phyloP scores from a whole-genome alignment of 2,113 vertebrate species.

The Atherinomorus stipes region DNA sequence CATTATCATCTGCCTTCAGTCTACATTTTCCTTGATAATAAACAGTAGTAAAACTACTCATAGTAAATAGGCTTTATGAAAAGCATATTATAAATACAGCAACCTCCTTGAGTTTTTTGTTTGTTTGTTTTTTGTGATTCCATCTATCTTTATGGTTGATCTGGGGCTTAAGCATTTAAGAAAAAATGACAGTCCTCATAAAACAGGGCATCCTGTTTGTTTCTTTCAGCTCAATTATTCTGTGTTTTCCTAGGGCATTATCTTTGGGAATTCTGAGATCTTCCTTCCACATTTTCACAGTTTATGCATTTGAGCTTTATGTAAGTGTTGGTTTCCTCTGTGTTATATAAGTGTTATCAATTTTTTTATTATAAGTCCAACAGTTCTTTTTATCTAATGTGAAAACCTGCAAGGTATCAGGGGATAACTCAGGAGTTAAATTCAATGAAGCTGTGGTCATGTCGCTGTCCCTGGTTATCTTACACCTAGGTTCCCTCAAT shows the following conservation, averaged over 20 bases:
- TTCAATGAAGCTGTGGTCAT: slow-evolving; percentile 42
- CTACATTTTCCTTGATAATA: not conserved
- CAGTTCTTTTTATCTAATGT: not conserved
- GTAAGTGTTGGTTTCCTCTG: not conserved
- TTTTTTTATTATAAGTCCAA: not conserved
- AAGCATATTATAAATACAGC: not conserved
- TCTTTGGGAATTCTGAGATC: too few species aligned
- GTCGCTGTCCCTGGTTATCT: slow-evolving; percentile 69
- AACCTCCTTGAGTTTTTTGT: not conserved
- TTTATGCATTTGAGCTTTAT: not conserved
- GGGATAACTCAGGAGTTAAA: not conserved
- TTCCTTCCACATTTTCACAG: not conserved
- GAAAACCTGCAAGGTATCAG: not conserved
- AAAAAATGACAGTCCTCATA: not conserved
- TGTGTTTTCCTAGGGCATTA: not conserved
- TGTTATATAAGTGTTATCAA: not conserved
- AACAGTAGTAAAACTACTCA: not conserved
- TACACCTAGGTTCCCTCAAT: slow-evolving; percentile 78
- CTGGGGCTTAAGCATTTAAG: not conserved
- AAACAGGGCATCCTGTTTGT: not conserved
- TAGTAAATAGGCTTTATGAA: not conserved
- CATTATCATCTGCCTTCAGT: not conserved
- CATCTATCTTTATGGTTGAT: not conserved
- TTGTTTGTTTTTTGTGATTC: not conserved
- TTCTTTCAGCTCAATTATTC: not conserved